Conservation (phyloP, 2,888 invertebrate genomes). For the Chrysopilus asiliformis region DNA sequence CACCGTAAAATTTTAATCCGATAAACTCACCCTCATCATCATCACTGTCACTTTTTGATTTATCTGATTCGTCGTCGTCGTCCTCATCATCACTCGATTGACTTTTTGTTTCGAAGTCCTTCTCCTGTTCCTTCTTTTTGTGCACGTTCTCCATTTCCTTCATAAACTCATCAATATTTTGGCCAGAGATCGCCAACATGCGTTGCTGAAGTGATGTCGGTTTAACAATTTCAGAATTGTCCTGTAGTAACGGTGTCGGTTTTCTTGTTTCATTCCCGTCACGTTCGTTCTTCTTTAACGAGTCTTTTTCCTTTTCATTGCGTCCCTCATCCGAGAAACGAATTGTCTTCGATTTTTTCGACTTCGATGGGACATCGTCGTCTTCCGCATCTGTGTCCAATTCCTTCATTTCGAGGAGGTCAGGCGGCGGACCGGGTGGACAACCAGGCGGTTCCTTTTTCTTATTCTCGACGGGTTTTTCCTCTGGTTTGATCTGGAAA, state of each 20-base stretch:
- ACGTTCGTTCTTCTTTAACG: slow-evolving; percentile 26
- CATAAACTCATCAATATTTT: slow-evolving; percentile 86
- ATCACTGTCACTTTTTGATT: too few relatives aligned
- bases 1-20: not conserved
- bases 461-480: slow-evolving; percentile 24
- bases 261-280: slow-evolving; percentile 32
- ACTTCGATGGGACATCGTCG: slow-evolving; percentile 29
- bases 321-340: slow-evolving; percentile 55
- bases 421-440: slow-evolving; percentile 72
- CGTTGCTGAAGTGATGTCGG: slow-evolving; percentile 71
- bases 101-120: slow-evolving; percentile 23
- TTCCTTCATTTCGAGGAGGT: slow-evolving; percentile 51
- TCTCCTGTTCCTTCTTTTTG: slow-evolving; percentile 54
- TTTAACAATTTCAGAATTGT: slow-evolving; percentile 42
- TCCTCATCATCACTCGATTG: slow-evolving; percentile 14
- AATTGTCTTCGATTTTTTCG: slow-evolving; percentile 40
- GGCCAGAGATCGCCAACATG: slow-evolving; percentile 79
- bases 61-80: slow-evolving; percentile 15
- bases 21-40: slow-evolving; percentile 12
- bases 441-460: slow-evolving; percentile 67
- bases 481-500: slow-evolving; percentile 17
- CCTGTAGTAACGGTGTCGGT: slow-evolving; percentile 68
- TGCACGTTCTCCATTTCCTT: slow-evolving; percentile 83
- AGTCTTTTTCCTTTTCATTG: too few relatives aligned
- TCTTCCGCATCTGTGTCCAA: slow-evolving; percentile 38